Evolutionary conservation across 2,113 vertebrate genomes (phyloP).

Genomic region (Motacilla tschutschensis): DNA sequence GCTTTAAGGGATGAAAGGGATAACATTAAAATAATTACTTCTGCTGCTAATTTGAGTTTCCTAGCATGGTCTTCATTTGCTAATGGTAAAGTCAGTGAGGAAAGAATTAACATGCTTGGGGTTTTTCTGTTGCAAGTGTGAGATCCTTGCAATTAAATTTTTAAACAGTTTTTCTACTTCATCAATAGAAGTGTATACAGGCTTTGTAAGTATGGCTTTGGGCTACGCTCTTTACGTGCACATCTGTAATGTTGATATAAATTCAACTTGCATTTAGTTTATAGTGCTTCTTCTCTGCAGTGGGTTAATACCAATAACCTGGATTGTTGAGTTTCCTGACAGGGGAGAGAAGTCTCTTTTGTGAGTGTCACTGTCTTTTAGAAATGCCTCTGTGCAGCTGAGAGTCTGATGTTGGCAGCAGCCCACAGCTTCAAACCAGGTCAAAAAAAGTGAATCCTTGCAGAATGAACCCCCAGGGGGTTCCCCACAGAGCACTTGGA

Average conservation of each 20-base stretch:
- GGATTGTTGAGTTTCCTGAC: not conserved
- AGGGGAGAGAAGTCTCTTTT: not conserved
- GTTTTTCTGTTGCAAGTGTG: not conserved
- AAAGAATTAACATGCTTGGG: not conserved
- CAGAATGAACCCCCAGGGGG: not conserved
- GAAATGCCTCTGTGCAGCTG: not conserved
- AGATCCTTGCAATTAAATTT: not conserved
- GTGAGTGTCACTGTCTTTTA: not conserved
- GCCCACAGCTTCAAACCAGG: not conserved
- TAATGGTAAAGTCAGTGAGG: not conserved
- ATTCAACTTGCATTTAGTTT: not conserved
- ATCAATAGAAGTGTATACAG: not conserved
- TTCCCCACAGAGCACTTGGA: not conserved
- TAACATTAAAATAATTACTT: slow-evolving; percentile 1
- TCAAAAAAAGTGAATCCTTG: not conserved
- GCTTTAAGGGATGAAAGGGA: not conserved
- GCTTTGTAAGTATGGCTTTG: not conserved
- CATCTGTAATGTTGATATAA: not conserved
- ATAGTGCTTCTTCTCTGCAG: not conserved
- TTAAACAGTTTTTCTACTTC: not conserved
- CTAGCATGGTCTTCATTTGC: not conserved
- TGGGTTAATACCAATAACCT: not conserved
- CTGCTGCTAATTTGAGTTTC: not conserved
- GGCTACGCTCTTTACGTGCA: not conserved
- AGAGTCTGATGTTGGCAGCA: not conserved